Percentiles rank a stretch among this genome's conserved stretches.
These are phyloP conservation scores for Anthonomus grandis DNA, from an alignment of 1,140 invertebrate genomes.

Conservation along the genomic window DNA sequence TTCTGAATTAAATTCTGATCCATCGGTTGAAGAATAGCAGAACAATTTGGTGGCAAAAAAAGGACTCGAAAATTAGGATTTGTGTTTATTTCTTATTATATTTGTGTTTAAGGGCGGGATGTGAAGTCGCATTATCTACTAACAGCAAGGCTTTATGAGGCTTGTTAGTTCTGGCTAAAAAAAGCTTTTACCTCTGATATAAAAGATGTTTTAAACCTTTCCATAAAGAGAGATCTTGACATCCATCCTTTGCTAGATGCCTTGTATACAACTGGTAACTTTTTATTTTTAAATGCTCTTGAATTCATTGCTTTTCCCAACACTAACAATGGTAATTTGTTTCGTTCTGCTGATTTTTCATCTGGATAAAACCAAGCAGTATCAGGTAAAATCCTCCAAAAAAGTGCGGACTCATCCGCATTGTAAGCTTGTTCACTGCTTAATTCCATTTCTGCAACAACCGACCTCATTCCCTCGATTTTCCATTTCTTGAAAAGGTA, in stretches of 20 bases:
- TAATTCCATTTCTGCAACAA: not conserved
- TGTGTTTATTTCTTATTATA: not conserved
- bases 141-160: not conserved
- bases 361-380: too few relatives aligned
- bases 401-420: too few relatives aligned
- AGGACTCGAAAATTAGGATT: not conserved
- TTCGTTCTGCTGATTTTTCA: too few relatives aligned
- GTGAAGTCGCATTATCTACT: not conserved
- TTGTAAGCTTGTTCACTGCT: not conserved
- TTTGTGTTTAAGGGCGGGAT: not conserved
- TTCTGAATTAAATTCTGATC: too few relatives aligned
- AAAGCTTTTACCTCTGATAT: too few relatives aligned
- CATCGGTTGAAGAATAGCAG: not conserved
- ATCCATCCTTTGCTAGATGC: not conserved
- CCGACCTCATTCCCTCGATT: not conserved
- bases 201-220: not conserved
- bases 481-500: not conserved
- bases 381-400: not conserved
- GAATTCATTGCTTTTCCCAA: constrained; percentile 43
- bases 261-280: not conserved
- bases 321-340: not conserved
- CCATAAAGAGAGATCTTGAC: not conserved
- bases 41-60: not conserved
- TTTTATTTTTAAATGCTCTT: constrained; percentile 17
- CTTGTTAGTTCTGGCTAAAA: too few relatives aligned